A percentile compares a stretch with the other conserved stretches of the same genome.
Conservation (phyloP, 2,797 vertebrate genomes). For the Okamejei kenojei region DNA sequence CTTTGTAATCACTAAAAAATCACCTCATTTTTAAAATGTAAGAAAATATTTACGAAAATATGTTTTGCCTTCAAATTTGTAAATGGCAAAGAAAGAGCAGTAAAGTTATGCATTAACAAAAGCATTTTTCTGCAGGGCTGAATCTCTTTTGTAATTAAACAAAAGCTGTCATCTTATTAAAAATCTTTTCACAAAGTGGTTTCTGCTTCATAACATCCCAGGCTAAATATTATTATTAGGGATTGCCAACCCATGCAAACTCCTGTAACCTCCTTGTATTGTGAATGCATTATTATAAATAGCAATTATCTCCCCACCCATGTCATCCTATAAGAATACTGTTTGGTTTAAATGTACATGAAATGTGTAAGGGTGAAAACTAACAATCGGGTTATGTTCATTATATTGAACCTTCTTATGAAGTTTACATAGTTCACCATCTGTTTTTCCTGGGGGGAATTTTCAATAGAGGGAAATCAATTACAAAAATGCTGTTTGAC, state of each 20-base stretch:
- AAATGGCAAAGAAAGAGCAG: not conserved
- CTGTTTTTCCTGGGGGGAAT: not conserved
- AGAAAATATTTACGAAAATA: not conserved
- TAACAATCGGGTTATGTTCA: constrained; percentile 12
- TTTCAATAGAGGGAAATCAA: not conserved
- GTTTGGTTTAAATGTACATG: not conserved
- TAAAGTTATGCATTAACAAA: not conserved
- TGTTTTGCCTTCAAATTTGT: not conserved
- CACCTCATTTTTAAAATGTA: not conserved
- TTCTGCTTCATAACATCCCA: not conserved
- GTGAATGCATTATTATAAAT: not conserved
- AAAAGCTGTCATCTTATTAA: not conserved
- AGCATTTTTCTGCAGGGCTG: not conserved
- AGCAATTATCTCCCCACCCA: not conserved
- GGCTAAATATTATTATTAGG: not conserved
- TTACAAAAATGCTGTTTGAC: constrained; percentile 1
- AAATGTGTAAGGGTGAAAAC: not conserved
- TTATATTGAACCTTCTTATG: not conserved
- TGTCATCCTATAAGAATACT: not conserved
- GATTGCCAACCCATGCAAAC: not conserved
- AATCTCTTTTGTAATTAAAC: not conserved
- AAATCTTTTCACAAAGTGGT: not conserved
- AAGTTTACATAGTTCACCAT: not conserved
- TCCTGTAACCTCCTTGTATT: not conserved
- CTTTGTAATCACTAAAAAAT: not conserved